phyloP scores from a whole-genome alignment of 2,888 invertebrate genomes.

The Drosophila birchii region DNA sequence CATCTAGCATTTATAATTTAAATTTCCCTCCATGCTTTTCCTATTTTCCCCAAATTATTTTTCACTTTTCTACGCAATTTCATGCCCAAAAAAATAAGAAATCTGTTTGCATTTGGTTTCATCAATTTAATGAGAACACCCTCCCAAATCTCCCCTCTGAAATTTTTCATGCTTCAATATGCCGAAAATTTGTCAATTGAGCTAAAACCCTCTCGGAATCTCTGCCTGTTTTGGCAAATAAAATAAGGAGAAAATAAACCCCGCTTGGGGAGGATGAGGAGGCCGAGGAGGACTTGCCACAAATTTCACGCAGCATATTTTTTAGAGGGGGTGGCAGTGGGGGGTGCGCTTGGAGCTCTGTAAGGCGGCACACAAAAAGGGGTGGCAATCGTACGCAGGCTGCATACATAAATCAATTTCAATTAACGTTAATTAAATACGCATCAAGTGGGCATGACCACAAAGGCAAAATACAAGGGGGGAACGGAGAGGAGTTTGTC shows the following conservation, averaged over 20 bases:
- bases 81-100: not conserved
- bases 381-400: conserved; percentile 55
- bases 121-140: conserved; percentile 60
- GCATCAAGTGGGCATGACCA: conserved; percentile 82
- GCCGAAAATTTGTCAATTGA: conserved; percentile 53
- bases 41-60: conserved; percentile 1
- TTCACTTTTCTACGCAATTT: conserved; percentile 3
- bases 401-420: conserved; percentile 82
- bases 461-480: conserved; percentile 58
- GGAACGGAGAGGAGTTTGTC: conserved; percentile 14
- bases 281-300: conserved; percentile 60
- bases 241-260: conserved; percentile 23
- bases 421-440: conserved; percentile 84
- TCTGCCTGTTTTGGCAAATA: conserved; percentile 14
- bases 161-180: conserved; percentile 59
- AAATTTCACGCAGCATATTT: conserved; percentile 62
- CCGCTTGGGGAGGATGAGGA: not conserved
- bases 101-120: conserved; percentile 47
- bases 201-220: conserved; percentile 14
- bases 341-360: not conserved
- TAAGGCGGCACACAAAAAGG: not conserved
- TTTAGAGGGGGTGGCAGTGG: conserved; percentile 16
- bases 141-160: conserved; percentile 18
- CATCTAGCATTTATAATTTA: not conserved
- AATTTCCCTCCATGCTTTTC: not conserved